phyloP scores from a whole-genome alignment of 2,888 invertebrate species.

The Lomographa bimaculata region DNA sequence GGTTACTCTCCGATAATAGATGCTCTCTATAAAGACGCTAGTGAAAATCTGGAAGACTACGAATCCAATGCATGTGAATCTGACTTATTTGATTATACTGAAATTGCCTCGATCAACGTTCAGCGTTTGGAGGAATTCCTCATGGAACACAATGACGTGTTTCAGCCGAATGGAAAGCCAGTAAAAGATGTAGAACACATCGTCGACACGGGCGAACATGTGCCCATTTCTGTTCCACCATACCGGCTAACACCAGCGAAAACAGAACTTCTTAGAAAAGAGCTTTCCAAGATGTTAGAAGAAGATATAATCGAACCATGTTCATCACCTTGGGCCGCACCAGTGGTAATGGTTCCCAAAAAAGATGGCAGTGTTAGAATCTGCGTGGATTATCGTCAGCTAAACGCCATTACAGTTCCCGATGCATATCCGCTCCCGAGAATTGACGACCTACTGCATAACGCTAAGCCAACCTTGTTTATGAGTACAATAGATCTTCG shows the following conservation, averaged over 20 bases:
- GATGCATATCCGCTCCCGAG: conserved; percentile 52
- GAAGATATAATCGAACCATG: conserved; percentile 4
- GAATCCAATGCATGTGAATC: too few relatives aligned
- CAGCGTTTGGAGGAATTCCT: too few relatives aligned
- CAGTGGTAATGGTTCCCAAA: conserved; percentile 51
- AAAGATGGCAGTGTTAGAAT: conserved; percentile 40
- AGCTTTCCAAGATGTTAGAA: conserved; percentile 1
- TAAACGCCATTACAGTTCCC: conserved; percentile 34
- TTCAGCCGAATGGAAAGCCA: too few relatives aligned
- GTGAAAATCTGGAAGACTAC: too few relatives aligned
- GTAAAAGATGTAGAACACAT: too few relatives aligned
- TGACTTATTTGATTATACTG: too few relatives aligned
- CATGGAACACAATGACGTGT: too few relatives aligned
- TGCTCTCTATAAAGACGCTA: neutral
- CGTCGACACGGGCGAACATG: too few relatives aligned
- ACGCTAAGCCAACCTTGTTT: conserved; percentile 34
- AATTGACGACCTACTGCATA: conserved; percentile 46
- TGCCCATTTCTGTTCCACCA: too few relatives aligned
- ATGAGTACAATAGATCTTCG: conserved; percentile 38
- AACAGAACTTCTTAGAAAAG: conserved; percentile 1
- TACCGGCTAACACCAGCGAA: too few relatives aligned
- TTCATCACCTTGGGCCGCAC: conserved; percentile 16
- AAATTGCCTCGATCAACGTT: too few relatives aligned
- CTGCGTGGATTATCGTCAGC: conserved; percentile 48
- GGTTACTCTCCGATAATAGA: too few relatives aligned